Evolutionary conservation across 2,113 vertebrate species (phyloP).

Genomic region (Gadus macrocephalus): DNA sequence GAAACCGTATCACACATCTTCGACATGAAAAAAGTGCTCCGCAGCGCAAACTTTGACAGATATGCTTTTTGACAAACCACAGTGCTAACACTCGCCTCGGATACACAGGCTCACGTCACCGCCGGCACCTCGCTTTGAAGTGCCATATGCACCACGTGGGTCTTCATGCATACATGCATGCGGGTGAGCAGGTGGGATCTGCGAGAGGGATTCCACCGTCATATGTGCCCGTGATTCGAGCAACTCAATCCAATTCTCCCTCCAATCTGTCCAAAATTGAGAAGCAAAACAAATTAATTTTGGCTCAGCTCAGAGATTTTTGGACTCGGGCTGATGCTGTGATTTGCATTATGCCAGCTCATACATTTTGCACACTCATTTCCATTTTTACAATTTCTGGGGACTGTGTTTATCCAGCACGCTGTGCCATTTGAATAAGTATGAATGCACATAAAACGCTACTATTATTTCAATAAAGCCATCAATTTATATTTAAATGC

Average conservation of each 20-base stretch:
- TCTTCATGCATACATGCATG: not conserved
- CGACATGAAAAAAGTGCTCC: too few species aligned
- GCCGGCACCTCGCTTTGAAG: not conserved
- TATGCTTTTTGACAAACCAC: too few species aligned
- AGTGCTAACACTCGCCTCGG: too few species aligned
- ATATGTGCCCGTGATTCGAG: constrained; percentile 8
- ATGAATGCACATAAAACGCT: constrained; percentile 40
- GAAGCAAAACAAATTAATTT: constrained; percentile 45
- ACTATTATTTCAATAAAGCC: constrained; percentile 29
- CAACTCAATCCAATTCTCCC: constrained; percentile 20
- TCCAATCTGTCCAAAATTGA: constrained; percentile 33
- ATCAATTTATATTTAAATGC: constrained; percentile 47
- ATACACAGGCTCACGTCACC: not conserved
- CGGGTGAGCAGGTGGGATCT: not conserved
- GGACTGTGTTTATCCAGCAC: constrained; percentile 32
- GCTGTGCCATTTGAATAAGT: constrained; percentile 54
- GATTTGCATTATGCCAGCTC: constrained; percentile 61
- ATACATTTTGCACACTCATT: constrained; percentile 51
- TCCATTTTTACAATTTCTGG: constrained; percentile 50
- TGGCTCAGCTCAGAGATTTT: constrained; percentile 34
- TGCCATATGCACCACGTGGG: not conserved
- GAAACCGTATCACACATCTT: too few species aligned
- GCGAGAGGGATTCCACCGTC: not conserved
- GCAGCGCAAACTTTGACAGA: too few species aligned
- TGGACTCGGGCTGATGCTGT: constrained; percentile 43